Conservation (phyloP, 2,113 vertebrate species). For the Phyllostomus discolor region DNA sequence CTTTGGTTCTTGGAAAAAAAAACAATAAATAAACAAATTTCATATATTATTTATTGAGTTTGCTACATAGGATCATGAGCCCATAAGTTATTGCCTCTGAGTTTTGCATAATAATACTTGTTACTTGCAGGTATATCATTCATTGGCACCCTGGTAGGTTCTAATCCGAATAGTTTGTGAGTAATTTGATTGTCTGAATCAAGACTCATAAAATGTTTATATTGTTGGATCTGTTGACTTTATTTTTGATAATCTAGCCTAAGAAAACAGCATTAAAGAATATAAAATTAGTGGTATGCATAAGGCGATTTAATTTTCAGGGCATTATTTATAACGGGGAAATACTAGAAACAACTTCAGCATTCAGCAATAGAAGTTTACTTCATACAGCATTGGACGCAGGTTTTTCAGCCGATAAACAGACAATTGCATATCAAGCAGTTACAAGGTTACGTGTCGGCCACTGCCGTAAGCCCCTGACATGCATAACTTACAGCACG, state of each 20-base stretch:
- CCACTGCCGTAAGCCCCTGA: not conserved
- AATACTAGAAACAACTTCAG: not conserved
- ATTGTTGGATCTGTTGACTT: not conserved
- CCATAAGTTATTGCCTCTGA: not conserved
- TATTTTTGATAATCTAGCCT: not conserved
- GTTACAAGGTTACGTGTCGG: not conserved
- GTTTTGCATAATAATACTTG: not conserved
- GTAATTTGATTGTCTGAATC: not conserved
- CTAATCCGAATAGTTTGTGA: not conserved
- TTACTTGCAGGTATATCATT: not conserved
- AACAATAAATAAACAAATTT: not conserved
- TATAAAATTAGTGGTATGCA: not conserved
- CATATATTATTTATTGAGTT: not conserved
- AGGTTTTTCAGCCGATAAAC: not conserved
- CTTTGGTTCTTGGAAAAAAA: not conserved
- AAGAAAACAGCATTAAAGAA: not conserved
- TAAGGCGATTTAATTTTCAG: not conserved
- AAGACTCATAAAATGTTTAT: not conserved
- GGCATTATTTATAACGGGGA: not conserved
- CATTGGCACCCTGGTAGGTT: not conserved
- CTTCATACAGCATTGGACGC: not conserved
- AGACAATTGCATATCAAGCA: not conserved
- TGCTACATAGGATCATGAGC: not conserved
- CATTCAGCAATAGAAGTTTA: not conserved
- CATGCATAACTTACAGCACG: not conserved